Percentiles rank a stretch among this genome's conserved stretches.
Conservation (phyloP, 2,888 invertebrate species). For the Hydrotaea cyrtoneurina region DNA sequence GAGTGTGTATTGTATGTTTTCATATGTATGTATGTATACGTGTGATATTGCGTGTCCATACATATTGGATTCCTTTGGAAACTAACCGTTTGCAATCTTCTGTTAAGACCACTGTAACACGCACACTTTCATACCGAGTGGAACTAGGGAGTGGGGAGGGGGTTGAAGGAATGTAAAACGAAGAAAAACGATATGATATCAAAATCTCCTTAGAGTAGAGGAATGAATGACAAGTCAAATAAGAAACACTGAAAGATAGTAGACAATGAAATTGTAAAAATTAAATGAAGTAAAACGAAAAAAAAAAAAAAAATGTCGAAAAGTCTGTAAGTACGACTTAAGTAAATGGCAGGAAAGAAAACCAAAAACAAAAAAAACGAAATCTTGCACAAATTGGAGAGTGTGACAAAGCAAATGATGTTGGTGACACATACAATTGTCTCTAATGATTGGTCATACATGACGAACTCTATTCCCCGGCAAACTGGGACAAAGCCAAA, state of each 20-base stretch:
- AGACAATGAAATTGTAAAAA: constrained; percentile 16
- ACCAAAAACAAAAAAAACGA: constrained; percentile 1
- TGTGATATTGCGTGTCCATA: constrained; percentile 1
- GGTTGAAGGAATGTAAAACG: not conserved
- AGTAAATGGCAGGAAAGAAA: constrained; percentile 6
- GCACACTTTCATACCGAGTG: not conserved
- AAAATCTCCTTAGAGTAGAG: not conserved
- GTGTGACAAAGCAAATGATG: constrained; percentile 47
- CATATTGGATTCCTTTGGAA: not conserved
- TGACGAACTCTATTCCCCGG: constrained; percentile 12
- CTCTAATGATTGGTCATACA: constrained; percentile 58
- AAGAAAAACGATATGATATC: not conserved
- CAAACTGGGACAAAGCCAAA: not conserved
- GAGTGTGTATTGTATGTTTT: not conserved
- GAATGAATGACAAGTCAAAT: not conserved
- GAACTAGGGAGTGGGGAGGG: not conserved
- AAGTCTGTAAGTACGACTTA: not conserved
- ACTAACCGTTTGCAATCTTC: not conserved
- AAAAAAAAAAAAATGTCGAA: not conserved
- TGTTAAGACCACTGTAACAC: not conserved
- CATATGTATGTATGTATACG: not conserved
- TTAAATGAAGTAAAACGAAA: not conserved
- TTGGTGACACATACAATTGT: constrained; percentile 53
- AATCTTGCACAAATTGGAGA: constrained; percentile 35
- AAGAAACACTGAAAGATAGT: constrained; percentile 3